Evolutionary conservation across 2,888 invertebrate species (phyloP).

Genomic region (Tanytarsus gracilentus): DNA sequence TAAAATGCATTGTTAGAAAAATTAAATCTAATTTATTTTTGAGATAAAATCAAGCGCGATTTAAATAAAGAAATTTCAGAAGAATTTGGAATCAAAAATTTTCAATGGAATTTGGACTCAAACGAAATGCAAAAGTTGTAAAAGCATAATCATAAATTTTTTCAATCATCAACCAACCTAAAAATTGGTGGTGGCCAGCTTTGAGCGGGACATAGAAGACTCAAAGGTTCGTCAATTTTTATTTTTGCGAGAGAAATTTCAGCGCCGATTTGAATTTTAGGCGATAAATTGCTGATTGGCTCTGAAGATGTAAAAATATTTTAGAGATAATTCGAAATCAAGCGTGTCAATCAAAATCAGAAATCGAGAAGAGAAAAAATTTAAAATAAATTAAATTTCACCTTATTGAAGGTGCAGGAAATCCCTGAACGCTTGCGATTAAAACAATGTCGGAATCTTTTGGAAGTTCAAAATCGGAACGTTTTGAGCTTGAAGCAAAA

Average conservation of each 20-base stretch:
- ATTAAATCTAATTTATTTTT: conserved; percentile 11
- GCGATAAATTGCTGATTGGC: too few species aligned
- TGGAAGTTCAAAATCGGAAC: conserved; percentile 50
- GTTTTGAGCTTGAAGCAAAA: conserved; percentile 55
- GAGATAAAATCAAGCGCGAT: conserved; percentile 32
- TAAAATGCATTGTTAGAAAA: neutral
- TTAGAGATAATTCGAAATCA: too few species aligned
- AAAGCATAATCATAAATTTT: neutral
- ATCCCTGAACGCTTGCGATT: conserved; percentile 63
- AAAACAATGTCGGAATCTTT: conserved; percentile 50
- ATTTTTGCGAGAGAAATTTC: neutral
- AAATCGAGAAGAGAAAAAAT: too few species aligned
- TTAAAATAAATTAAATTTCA: too few species aligned
- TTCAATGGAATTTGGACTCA: neutral
- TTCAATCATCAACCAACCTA: conserved; percentile 42
- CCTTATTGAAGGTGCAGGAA: conserved; percentile 61
- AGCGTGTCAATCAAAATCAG: too few species aligned
- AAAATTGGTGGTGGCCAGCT: conserved; percentile 50
- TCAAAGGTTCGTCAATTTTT: conserved; percentile 43
- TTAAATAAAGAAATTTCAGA: conserved; percentile 42
- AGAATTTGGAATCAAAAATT: conserved; percentile 38
- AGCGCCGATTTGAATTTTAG: too few species aligned
- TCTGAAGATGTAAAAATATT: too few species aligned
- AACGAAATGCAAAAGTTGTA: neutral
- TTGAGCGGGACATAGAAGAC: conserved; percentile 64